Conservation (phyloP, 2,113 vertebrate species). For the Ramphastos sulfuratus region DNA sequence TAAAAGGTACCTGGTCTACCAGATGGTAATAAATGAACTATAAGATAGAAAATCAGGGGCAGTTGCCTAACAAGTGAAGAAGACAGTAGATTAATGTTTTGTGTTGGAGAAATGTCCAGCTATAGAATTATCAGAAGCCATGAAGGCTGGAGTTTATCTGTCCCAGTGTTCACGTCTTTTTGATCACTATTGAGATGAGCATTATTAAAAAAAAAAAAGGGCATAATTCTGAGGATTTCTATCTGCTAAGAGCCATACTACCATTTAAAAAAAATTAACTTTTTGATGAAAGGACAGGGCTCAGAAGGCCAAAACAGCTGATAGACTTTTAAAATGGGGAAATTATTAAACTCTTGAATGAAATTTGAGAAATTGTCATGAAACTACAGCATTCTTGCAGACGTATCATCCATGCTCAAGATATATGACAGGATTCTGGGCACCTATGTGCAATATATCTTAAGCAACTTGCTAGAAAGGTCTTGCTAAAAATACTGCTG, state of each 20-base stretch:
- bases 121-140: not conserved
- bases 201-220: not conserved
- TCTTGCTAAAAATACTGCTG: constrained; percentile 44
- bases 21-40: not conserved
- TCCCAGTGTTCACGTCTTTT: rapidly evolving
- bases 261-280: constrained; percentile 3
- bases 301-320: constrained; percentile 23
- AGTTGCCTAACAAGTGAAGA: not conserved
- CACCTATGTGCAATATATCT: constrained; percentile 43
- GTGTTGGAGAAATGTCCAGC: not conserved
- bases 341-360: constrained; percentile 29
- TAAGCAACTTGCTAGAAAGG: constrained; percentile 32
- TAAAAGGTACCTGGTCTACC: not conserved
- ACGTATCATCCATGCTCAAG: not conserved
- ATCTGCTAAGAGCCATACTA: not conserved
- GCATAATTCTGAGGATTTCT: not conserved
- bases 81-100: not conserved
- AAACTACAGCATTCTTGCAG: constrained; percentile 19
- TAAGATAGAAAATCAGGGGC: not conserved
- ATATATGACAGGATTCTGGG: constrained; percentile 25
- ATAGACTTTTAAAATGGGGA: not conserved
- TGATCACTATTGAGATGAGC: not conserved
- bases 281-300: not conserved
- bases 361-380: constrained; percentile 33
- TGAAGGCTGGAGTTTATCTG: not conserved